phyloP scores from a whole-genome alignment of 1,140 invertebrate genomes.

The Tribolium castaneum region DNA sequence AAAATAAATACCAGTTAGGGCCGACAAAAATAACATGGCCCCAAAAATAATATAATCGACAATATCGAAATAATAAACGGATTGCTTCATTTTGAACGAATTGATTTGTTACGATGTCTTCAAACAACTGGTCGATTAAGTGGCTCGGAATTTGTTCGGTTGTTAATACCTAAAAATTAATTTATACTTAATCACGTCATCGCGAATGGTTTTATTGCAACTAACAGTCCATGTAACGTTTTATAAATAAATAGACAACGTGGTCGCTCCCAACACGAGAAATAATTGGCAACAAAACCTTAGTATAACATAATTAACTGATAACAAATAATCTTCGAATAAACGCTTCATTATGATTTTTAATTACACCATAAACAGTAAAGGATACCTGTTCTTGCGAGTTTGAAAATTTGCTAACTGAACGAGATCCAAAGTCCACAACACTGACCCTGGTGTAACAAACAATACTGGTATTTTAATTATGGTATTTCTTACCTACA shows the following conservation, averaged over 20 bases:
- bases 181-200: slow-evolving; percentile 1
- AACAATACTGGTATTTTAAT: not conserved
- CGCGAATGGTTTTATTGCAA: slow-evolving; percentile 7
- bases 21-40: slow-evolving; percentile 72
- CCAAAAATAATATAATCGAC: slow-evolving; percentile 74
- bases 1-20: slow-evolving; percentile 79
- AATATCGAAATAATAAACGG: slow-evolving; percentile 62
- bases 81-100: not conserved
- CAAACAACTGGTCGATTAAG: not conserved
- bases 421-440: slow-evolving; percentile 9
- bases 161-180: slow-evolving; percentile 12
- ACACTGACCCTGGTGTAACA: slow-evolving; percentile 1
- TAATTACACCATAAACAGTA: not conserved
- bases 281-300: not conserved
- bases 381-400: not conserved
- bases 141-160: slow-evolving; percentile 5
- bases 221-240: not conserved
- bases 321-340: too few species aligned
- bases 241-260: not conserved
- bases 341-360: too few species aligned
- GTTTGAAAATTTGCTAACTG: slow-evolving; percentile 8
- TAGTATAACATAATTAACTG: not conserved
- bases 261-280: not conserved
- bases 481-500: not conserved
- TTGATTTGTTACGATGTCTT: not conserved